Base-by-base conservation (phyloP, 2,888 invertebrate species). In the Shargacucullia verbasci region DNA sequence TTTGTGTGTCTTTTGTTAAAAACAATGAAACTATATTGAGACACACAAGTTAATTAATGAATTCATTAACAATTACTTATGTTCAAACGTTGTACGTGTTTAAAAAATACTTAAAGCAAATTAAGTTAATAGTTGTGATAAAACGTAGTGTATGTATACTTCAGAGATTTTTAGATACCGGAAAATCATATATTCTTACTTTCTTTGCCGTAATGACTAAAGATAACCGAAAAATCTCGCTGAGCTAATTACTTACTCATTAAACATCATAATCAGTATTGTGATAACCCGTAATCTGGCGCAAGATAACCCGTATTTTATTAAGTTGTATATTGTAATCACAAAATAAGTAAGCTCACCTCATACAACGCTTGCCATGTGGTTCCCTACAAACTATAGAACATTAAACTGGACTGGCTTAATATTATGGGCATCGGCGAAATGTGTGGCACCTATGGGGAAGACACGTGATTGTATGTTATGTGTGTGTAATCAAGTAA, bases 231-330 rank as follows among this genome's bases (percentile, higher is more conserved):
- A 41, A 71, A 46, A 47, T 47, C 67, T 59, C 38, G 31, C 20
- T 12, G 29, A 70, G 29, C 39, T 53, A 71, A 67, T 59, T 66
- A 46, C 20, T 4, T 20, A 20, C 38, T 53, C 37, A 45, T 46
- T 41, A 53, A 48, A 71, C 72, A 71, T 59, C 20, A 41, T 53
- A 49, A 66, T 59, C 67, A 37, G 53, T 34, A 35, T 49, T 31
- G 38, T 29, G 66, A 67, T 67, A 67, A 59, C 67, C 59, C 13
- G 45, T 48, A 43, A 66, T 71, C 48, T 71, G 48, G 31, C 15
- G 29, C 9, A 12, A 49, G 72, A 67, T 67, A 71, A 53, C 35
- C 38, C 14, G 13, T 37, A 40, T 40, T 48, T 43, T 52, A 65
- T 35, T 52, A 70, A 35, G 11, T 64, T 52, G 11, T 39, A 55